Conservation (phyloP, 1,140 invertebrate genomes). For the Agrypnia vestita region DNA sequence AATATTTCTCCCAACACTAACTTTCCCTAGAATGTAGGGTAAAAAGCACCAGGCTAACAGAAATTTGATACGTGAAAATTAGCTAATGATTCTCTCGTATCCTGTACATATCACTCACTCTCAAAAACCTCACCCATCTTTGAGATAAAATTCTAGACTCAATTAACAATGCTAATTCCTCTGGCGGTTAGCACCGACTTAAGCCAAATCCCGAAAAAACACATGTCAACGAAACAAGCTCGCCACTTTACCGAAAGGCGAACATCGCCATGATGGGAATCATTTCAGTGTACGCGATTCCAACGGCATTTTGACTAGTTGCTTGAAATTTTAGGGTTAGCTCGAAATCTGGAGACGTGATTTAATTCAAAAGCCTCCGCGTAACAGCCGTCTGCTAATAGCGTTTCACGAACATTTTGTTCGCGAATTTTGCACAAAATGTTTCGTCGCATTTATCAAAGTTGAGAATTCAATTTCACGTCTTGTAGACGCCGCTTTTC, state of each 20-base stretch:
- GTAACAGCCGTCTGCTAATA: neutral
- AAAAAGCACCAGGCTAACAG: neutral
- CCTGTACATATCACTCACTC: constrained; percentile 12
- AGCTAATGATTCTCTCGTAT: constrained; percentile 17
- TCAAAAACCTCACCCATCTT: constrained; percentile 6
- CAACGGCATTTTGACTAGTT: neutral
- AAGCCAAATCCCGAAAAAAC: neutral
- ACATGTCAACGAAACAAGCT: neutral
- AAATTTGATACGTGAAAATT: constrained; percentile 8
- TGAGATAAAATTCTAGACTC: neutral
- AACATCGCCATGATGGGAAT: neutral
- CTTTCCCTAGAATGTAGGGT: too few relatives aligned
- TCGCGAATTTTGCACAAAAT: constrained; percentile 1
- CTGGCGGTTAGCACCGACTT: neutral
- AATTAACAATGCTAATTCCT: constrained; percentile 23
- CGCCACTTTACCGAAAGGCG: neutral
- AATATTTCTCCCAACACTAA: too few relatives aligned
- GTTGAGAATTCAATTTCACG: constrained; percentile 8
- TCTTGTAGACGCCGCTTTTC: too few relatives aligned
- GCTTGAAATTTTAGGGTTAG: neutral
- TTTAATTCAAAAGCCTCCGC: constrained; percentile 1
- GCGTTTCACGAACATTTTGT: constrained; percentile 12
- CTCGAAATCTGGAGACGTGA: neutral
- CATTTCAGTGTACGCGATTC: neutral
- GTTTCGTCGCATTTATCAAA: constrained; percentile 11